Base-by-base conservation (phyloP, 2,797 vertebrate genomes). In the Cynopterus sphinx region DNA sequence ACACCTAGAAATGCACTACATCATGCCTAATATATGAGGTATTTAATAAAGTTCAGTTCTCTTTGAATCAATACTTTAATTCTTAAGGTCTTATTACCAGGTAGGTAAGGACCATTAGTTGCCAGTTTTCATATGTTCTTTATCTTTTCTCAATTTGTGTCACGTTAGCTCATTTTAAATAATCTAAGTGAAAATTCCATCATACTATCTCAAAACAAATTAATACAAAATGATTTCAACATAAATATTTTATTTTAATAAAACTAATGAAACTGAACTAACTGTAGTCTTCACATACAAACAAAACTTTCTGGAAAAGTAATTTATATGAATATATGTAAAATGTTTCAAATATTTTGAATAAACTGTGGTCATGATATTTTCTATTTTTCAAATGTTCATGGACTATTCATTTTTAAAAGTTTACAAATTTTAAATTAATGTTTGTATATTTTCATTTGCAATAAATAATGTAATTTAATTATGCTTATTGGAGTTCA, bases 401-500 rank as follows among this genome's bases (percentile, higher is more conserved):
- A 53, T 81, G 79, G 70, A 33, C 43, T 91, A 22, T 92, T 91
- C 31, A 73, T 94, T 93, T 96, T 92, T 65, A 65, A 92, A 87
- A 51, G 83, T 88, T 79, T 79, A 83, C 1, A 74, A 21, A 84
- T 82, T 89, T 96, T 75, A 87, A 93, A 70, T 78, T 17, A 73
- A 86, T 91, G 9, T 83, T 93, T 92, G 39, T 88, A 36, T 95
- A 82, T 93, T 91, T 90, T 75, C 43, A 87, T 78, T 95, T 94
- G 39, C 21, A 97, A 97, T 97, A 96, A 96, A 94, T 82, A 71
- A 73, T 91, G 81, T 94, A 51, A 13, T 85, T 91, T 90, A 78
- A 65, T 93, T 55, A 31, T 57, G 31, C 33, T 63, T 93, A 90
- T 33, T 82, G 33, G 31, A 71, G 17, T 90, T 96, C 63, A 55